phyloP scores from a whole-genome alignment of 2,797 vertebrate species.

The Sus cebifrons region DNA sequence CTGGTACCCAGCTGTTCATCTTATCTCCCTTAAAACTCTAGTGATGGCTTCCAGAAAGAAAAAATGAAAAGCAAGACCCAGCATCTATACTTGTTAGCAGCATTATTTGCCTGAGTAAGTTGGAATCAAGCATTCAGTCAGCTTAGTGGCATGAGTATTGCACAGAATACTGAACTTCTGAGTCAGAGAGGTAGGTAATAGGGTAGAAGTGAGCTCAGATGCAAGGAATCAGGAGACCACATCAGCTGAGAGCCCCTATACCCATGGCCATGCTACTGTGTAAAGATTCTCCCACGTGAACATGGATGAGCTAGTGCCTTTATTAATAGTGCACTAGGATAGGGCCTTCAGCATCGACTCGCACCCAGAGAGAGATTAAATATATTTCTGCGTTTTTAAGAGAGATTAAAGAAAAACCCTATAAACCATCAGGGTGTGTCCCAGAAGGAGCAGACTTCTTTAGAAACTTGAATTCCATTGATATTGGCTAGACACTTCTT shows the following conservation, averaged over 20 bases:
- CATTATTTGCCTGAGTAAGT: slow-evolving; percentile 26
- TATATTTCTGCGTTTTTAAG: slow-evolving; percentile 7
- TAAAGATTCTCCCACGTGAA: not conserved
- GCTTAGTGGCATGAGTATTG: not conserved
- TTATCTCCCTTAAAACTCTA: slow-evolving; percentile 14
- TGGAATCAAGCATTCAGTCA: not conserved
- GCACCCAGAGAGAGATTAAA: not conserved
- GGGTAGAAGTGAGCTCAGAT: not conserved
- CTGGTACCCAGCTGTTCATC: not conserved
- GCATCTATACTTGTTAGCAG: not conserved
- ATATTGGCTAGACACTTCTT: slow-evolving; percentile 20
- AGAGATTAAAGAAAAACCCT: not conserved
- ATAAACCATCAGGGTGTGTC: not conserved
- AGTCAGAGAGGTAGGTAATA: not conserved
- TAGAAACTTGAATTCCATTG: slow-evolving; percentile 28
- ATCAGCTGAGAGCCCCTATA: not conserved
- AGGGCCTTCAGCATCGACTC: not conserved
- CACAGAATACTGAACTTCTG: not conserved
- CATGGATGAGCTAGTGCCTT: not conserved
- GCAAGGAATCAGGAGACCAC: not conserved
- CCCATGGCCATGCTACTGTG: not conserved
- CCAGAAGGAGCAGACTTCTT: not conserved
- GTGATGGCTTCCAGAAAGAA: not conserved
- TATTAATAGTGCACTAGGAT: not conserved
- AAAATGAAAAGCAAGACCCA: not conserved